Base-by-base conservation (phyloP, 2,113 vertebrate species). In the Cepphus grylle region DNA sequence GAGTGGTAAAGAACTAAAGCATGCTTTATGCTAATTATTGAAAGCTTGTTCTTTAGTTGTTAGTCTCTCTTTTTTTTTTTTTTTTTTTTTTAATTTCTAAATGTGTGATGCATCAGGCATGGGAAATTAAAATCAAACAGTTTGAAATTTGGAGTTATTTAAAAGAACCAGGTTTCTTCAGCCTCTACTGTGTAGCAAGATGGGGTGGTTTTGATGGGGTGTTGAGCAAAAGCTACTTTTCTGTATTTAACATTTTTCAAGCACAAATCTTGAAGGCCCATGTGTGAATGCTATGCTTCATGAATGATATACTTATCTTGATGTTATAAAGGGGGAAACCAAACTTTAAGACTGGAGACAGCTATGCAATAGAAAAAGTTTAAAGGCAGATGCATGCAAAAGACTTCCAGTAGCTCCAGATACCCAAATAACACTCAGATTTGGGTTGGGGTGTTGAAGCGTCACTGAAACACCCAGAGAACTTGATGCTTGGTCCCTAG, bases 41-140 rank as follows among this genome's bases (percentile, higher is more conserved):
- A 77, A 86, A 83, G 10, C 7, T 26, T 34, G 3, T 36, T 69
- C 32, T 78, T 50, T 22, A 40, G 22, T 38, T 61, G 7, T 40
- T 58, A 11, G 11, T 20, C 18, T 62, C 1, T 12, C 1, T 23
- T 10, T 2, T 9, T 7, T 47, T 43, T 40, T 40, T 40, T 12
- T 29, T 40, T 14, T 42, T 8, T 19, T 38, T 40, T 59, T 27
- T 0, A 4, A 13, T 62, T 25, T 45, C 9, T 56, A 34, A 63
- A 77, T 40, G 6, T 0, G 0, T 40, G 13, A 49, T 38, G 13
- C 15, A 74, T 1, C 15, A 58, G 15, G 5, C 15, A 59, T 26
- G 34, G 45, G 65, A 66, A 55, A 29, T 30, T 42, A 4, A 76
- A 85, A 40, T 38, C 3, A 52, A 91, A 45, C 0, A 1, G 2